Conservation (phyloP, 2,888 invertebrate genomes). For the Pollenia labialis region DNA sequence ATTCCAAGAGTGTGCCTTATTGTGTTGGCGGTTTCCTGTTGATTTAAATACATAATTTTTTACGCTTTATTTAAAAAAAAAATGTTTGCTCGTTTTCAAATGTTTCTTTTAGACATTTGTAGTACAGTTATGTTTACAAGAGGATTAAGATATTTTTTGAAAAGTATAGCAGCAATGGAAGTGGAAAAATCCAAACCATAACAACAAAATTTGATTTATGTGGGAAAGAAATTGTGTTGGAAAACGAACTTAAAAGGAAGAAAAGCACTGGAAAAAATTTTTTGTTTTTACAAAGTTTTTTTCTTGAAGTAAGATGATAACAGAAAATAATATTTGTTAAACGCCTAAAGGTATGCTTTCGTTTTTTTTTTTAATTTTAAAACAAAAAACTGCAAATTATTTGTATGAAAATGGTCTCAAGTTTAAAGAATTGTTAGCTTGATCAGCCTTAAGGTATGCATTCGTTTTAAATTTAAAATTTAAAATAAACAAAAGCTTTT, state of each 20-base stretch:
- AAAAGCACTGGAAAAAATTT: slow-evolving; percentile 48
- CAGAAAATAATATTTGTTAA: not conserved
- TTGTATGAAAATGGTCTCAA: too few relatives aligned
- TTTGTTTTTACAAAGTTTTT: not conserved
- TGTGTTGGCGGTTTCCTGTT: slow-evolving; percentile 65
- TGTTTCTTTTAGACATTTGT: slow-evolving; percentile 30
- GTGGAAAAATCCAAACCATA: slow-evolving; percentile 14
- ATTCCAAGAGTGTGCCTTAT: slow-evolving; percentile 42
- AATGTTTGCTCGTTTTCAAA: not conserved
- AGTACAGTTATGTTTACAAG: slow-evolving; percentile 68
- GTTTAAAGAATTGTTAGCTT: too few relatives aligned
- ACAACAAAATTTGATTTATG: slow-evolving; percentile 57
- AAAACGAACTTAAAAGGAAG: not conserved
- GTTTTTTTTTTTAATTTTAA: too few relatives aligned
- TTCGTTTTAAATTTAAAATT: too few relatives aligned
- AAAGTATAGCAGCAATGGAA: slow-evolving; percentile 9
- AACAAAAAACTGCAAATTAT: too few relatives aligned
- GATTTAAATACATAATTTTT: not conserved
- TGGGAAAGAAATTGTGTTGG: slow-evolving; percentile 53
- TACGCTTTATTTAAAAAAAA: not conserved
- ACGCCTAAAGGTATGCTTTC: not conserved
- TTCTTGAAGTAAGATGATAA: not conserved
- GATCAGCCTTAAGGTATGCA: too few relatives aligned
- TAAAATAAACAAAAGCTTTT: too few relatives aligned
- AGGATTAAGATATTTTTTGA: slow-evolving; percentile 46